Base-by-base conservation (phyloP, 2,888 invertebrate species). In the Allacma fusca region DNA sequence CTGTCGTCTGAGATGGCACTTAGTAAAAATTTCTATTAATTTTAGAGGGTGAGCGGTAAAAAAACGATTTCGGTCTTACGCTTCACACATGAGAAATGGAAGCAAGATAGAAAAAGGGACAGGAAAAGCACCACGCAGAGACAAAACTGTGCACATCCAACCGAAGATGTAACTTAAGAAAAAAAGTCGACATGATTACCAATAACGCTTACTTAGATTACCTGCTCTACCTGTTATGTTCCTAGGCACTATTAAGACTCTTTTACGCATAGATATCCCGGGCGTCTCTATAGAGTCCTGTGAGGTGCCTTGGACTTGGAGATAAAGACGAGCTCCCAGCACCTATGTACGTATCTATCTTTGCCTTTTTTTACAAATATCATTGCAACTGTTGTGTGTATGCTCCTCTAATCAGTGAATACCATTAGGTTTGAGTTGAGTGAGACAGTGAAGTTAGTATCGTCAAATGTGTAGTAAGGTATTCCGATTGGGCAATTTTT, bases 401-500 rank as follows among this genome's bases (percentile, higher is more conserved):
- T 50, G 50, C 16, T 50, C 4, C 50, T 50, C 9, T 50, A 50
- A 50, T 50, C 50, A 50, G 50, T 50, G 50, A 50, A 50, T 50
- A 16, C 50, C 50, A 5, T 9, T 50, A 50, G 50, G 50, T 50
- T 50, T 50, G 50, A 16, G 19, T 5, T n/a, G 50, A 19, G 50
- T 12, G 50, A 50, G 50, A 50, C 9, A 43, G 69, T 12, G 44
- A 24, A 43, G 69, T 71, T 50, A 50, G 50, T 50, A 50, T 50
- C 50, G 50, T 50, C 50, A 50, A 50, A 50, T 50, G 71, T 71
- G 24, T 50, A 24, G 74, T 74, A 74, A 74, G 64, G 74, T 74
- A 65, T 79, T 79, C 76, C 67, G 78, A 78, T 79, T 81, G 79
- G 77, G 81, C 81, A 81, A 81, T 81, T 81, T 81, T 81, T 81